A percentile compares a stretch with the other conserved stretches of the same genome.
phyloP scores from a whole-genome alignment of 2,113 vertebrate species.

The Erinaceus europaeus region DNA sequence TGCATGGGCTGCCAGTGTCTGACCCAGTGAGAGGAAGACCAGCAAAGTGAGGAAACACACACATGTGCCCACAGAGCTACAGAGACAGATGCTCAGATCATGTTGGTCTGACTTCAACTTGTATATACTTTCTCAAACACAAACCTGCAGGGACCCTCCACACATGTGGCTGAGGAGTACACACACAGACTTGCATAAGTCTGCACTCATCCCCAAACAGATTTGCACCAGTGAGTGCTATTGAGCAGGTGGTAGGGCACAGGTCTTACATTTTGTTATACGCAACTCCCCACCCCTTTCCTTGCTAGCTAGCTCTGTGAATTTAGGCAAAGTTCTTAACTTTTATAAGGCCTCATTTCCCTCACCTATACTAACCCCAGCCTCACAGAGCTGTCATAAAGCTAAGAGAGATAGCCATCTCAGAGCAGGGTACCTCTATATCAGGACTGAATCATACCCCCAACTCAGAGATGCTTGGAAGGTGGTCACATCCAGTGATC shows the following conservation, averaged over 20 bases:
- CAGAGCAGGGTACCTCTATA: not conserved
- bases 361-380: not conserved
- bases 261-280: not conserved
- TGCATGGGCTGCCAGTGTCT: rapidly evolving
- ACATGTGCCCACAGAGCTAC: not conserved
- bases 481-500: not conserved
- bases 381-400: not conserved
- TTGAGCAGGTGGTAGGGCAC: not conserved
- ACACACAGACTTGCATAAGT: not conserved
- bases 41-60: not conserved
- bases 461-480: not conserved
- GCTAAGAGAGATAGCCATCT: not conserved
- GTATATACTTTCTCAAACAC: not conserved
- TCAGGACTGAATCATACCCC: no score
- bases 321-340: not conserved
- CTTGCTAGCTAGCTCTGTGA: not conserved
- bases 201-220: not conserved
- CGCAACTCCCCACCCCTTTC: not conserved
- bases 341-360: not conserved
- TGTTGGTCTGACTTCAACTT: no score
- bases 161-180: rapidly evolving
- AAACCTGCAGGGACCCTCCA: no score
- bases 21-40: not conserved
- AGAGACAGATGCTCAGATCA: rapidly evolving
- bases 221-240: not conserved